These are phyloP conservation scores for Dendroctonus valens DNA, from an alignment of 1,140 invertebrate genomes.

Conservation along the genomic window DNA sequence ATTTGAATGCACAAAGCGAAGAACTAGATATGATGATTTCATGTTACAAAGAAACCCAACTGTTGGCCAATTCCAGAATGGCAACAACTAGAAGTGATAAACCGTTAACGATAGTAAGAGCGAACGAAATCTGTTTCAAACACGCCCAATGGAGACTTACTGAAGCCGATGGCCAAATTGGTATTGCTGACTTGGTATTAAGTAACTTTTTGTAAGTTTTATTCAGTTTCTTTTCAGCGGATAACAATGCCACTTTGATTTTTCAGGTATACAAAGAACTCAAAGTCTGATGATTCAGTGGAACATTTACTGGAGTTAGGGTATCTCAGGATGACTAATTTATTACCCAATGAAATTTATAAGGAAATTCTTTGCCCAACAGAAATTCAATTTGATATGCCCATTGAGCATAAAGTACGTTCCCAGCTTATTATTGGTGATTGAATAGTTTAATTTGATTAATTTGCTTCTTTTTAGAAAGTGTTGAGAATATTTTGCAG, in stretches of 20 bases:
- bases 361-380: conserved; percentile 88
- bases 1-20: conserved; percentile 81
- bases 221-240: conserved; percentile 10
- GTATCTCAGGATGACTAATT: conserved; percentile 92
- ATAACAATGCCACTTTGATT: background rate
- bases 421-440: background rate
- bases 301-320: conserved; percentile 97
- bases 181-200: conserved; percentile 92
- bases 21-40: conserved; percentile 89
- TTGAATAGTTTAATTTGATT: background rate
- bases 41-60: conserved; percentile 85
- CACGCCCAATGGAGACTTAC: conserved; percentile 98
- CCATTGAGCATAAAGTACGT: conserved; percentile 71
- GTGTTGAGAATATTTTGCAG: conserved; percentile 85
- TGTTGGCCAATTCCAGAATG: conserved; percentile 61
- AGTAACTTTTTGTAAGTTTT: conserved; percentile 86
- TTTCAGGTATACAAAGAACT: conserved; percentile 87
- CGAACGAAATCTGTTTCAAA: conserved; percentile 98
- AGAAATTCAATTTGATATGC: conserved; percentile 85
- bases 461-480: conserved; percentile 54
- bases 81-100: conserved; percentile 58
- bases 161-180: conserved; percentile 95
- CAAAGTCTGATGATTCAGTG: conserved; percentile 94
- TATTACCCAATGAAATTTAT: conserved; percentile 92
- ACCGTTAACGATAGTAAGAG: conserved; percentile 74